A percentile compares a stretch with the other conserved stretches of the same genome.
Evolutionary conservation across 2,113 vertebrate species (phyloP).

Genomic region (Macheiramphus alcinus): DNA sequence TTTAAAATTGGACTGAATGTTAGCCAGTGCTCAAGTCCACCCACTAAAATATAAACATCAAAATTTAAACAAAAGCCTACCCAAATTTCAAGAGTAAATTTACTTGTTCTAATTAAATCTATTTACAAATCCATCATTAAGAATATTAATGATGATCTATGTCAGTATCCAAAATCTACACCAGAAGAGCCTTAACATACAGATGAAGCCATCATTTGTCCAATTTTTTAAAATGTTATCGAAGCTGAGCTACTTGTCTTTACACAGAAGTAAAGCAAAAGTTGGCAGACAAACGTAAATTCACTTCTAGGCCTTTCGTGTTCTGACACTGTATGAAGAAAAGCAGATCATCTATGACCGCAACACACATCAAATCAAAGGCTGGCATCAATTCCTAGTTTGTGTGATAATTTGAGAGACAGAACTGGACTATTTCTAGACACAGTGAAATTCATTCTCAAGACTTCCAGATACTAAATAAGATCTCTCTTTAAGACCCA

Average conservation of each 20-base stretch:
- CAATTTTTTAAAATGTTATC: not conserved
- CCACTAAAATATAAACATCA: not conserved
- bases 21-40: not conserved
- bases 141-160: not conserved
- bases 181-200: not conserved
- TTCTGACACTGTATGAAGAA: not conserved
- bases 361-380: not conserved
- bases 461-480: not conserved
- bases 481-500: not conserved
- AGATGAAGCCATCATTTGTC: not conserved
- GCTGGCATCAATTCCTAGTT: not conserved
- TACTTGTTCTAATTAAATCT: not conserved
- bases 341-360: not conserved
- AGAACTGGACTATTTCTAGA: not conserved
- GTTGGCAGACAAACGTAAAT: not conserved
- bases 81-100: not conserved
- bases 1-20: not conserved
- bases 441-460: not conserved
- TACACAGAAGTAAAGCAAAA: not conserved
- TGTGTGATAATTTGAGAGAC: not conserved
- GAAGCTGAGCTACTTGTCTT: not conserved
- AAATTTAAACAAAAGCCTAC: not conserved
- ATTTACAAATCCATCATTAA: not conserved
- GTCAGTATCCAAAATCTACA: not conserved
- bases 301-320: not conserved